Conservation (phyloP, 2,888 invertebrate species). For the Rosalia funebris region DNA sequence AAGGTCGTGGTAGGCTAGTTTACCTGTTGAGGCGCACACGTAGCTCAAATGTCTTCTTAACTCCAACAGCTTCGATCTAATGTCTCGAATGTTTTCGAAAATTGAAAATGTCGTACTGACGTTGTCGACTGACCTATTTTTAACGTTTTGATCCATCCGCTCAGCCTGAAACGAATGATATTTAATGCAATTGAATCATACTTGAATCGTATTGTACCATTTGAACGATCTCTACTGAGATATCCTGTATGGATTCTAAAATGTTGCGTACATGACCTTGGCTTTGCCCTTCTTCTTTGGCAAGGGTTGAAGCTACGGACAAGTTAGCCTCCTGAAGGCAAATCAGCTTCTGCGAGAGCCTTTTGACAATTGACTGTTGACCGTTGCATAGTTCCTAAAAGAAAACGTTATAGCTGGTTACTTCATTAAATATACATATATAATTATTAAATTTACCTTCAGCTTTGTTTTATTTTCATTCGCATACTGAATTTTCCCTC, state of each 20-base stretch:
- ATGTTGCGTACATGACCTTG: slow-evolving; percentile 52
- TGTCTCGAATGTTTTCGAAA: slow-evolving; percentile 46
- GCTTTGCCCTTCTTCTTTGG: slow-evolving; percentile 49
- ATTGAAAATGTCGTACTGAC: slow-evolving; percentile 21
- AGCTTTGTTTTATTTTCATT: slow-evolving; percentile 17
- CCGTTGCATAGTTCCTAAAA: slow-evolving; percentile 60
- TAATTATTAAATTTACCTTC: slow-evolving; percentile 4
- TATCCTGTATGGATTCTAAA: slow-evolving; percentile 60
- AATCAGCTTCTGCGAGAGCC: slow-evolving; percentile 60
- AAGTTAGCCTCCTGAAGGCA: slow-evolving; percentile 62
- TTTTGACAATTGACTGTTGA: slow-evolving; percentile 61
- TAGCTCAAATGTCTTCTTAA: slow-evolving; percentile 61
- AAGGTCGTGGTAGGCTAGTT: neutral
- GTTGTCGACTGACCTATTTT: slow-evolving; percentile 32
- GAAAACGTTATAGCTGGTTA: neutral
- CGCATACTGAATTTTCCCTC: slow-evolving; percentile 15
- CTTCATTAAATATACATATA: too few relatives aligned
- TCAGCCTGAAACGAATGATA: slow-evolving; percentile 42
- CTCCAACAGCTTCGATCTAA: slow-evolving; percentile 61
- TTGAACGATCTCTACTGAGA: slow-evolving; percentile 60
- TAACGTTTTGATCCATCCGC: slow-evolving; percentile 37
- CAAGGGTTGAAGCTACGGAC: slow-evolving; percentile 50
- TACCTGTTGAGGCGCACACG: slow-evolving; percentile 62
- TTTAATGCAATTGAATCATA: neutral
- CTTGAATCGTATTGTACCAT: slow-evolving; percentile 50